Base-by-base conservation (phyloP, 2,888 invertebrate genomes). In the Megalurothrips usitatus region DNA sequence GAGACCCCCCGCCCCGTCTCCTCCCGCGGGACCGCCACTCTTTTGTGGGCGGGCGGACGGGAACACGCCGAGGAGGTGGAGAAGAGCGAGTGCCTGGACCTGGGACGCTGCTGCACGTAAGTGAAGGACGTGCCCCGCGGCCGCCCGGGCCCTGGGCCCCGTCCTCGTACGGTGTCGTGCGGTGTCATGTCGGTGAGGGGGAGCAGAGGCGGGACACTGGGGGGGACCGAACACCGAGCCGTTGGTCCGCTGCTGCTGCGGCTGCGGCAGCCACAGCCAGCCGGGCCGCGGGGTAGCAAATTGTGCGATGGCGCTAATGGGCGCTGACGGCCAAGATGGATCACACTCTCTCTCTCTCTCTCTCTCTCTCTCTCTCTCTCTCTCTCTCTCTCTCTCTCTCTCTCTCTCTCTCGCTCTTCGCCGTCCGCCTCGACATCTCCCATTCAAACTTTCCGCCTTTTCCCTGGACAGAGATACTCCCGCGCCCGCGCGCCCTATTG, bases 291-390 rank as follows among this genome's bases (percentile, higher is more conserved):
- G 68, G 68, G 68, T 75, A 75, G 68, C 68, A 75, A 75, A 75
- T 75, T 75, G 68, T 75, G 68, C 68, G 68, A 12, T 75, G 68
- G 68, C 68, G 68, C 68, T 75, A 75, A 75, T 75, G 68, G 68
- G 68, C 68, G 68, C 68, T 75, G 68, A 75, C 68, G 68, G 23
- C 23, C 68, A 75, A 75, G 68, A 75, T 75, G 68, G 68, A 75
- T 75, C 68, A 75, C 68, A 12, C 34, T 43, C 34, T 43, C 34
- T 43, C 34, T 43, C 34, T 43, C 34, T 43, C 34, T 43, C 34
- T 43, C 34, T 43, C 34, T 43, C 34, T 43, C 34, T 43, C 34
- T 43, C 34, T 43, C 34, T 43, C 34, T 43, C 34, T 43, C 34
- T 43, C 34, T 43, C 34, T 43, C 34, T 43, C 34, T 43, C 34